Percentiles rank a stretch among this genome's conserved stretches.
These are phyloP conservation scores for Lanius ludovicianus DNA, from an alignment of 2,113 vertebrate genomes.

Conservation along the genomic window DNA sequence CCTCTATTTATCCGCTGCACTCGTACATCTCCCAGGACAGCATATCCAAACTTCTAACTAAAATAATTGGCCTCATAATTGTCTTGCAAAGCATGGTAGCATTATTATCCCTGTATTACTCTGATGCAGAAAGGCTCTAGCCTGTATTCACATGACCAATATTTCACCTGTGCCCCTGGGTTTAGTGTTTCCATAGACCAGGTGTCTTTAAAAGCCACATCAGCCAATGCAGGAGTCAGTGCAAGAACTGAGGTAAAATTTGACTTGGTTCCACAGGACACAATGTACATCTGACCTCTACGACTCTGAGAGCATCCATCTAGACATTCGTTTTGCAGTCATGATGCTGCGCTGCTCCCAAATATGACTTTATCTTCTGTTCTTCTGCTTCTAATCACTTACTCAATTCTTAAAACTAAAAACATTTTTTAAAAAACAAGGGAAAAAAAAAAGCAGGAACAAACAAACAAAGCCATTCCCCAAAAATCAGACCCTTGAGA, in stretches of 20 bases:
- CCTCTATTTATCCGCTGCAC: neutral
- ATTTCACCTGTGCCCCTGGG: neutral
- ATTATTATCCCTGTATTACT: neutral
- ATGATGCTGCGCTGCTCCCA: neutral
- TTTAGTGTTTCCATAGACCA: neutral
- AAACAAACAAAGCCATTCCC: neutral
- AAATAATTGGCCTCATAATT: neutral
- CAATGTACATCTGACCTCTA: neutral
- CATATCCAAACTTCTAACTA: neutral
- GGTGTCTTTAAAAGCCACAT: neutral
- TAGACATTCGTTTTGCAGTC: neutral
- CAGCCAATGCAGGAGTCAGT: neutral
- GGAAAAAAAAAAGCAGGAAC: neutral
- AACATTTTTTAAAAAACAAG: neutral
- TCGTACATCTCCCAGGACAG: neutral
- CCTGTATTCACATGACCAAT: neutral
- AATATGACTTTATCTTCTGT: neutral
- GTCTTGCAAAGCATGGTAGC: neutral
- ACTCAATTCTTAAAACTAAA: neutral
- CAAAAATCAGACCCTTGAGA: neutral
- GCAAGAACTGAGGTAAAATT: neutral
- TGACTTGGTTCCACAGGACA: neutral
- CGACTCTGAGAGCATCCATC: neutral
- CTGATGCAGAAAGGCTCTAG: neutral
- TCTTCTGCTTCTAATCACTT: neutral